phyloP scores from a whole-genome alignment of 2,797 vertebrate genomes.

The Eulemur rubriventer region DNA sequence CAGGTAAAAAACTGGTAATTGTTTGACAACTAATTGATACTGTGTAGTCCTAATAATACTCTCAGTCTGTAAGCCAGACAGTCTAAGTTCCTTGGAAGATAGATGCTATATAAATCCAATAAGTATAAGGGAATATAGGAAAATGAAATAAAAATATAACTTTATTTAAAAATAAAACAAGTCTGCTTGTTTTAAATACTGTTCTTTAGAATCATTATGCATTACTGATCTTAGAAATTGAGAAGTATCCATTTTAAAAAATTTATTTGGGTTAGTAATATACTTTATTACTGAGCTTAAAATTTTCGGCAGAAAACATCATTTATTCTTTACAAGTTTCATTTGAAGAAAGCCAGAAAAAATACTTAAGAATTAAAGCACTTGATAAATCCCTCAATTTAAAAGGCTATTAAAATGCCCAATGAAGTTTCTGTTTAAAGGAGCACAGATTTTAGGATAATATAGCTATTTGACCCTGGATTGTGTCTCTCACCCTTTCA shows the following conservation, averaged over 20 bases:
- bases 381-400: conserved; percentile 33
- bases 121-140: neutral
- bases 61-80: neutral
- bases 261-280: conserved; percentile 31
- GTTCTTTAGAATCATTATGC: neutral
- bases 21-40: conserved; percentile 10
- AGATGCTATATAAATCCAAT: neutral
- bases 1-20: neutral
- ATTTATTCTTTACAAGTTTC: conserved; percentile 40
- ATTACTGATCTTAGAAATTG: neutral
- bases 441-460: conserved; percentile 30
- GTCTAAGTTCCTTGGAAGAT: neutral
- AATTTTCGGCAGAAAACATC: conserved; percentile 12
- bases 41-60: neutral
- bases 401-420: conserved; percentile 46
- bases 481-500: neutral
- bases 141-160: neutral
- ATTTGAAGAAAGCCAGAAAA: conserved; percentile 45
- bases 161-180: conserved; percentile 23
- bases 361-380: conserved; percentile 12
- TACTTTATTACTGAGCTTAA: conserved; percentile 29
- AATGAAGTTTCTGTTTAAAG: conserved; percentile 51
- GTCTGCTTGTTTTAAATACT: neutral
- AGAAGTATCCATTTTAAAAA: neutral
- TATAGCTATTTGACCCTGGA: neutral